Evolutionary conservation across 1,140 invertebrate species (phyloP), one percentile per base, ranked within the genome.

Genomic region (Drosophila kepulauana): DNA sequence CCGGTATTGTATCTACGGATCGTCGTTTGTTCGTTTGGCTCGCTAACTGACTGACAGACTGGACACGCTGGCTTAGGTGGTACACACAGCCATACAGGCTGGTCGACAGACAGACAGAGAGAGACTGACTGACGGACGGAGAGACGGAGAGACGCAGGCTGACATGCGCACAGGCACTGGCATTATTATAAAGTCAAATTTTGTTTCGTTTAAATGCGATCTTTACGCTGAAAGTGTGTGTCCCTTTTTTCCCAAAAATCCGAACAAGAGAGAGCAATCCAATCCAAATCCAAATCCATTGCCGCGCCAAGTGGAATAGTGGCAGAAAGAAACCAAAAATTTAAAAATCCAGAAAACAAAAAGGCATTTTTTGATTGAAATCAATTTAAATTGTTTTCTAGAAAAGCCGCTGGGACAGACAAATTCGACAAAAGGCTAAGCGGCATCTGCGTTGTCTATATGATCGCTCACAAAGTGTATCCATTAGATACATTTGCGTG

Each of bases 171-270:
- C 85, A 85, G 79, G 65, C 80, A 65, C 84, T 68, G 85, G 81
- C 81, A 89, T 88, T 89, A 88, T 89, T 89, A 89, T 89, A 89
- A 89, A 89, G 85, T 89, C 85, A 89, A 89, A 89, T 89, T 89
- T 89, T 84, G 85, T 88, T 88, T 88, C 85, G 84, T 88, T 89
- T 90, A 89, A 89, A 89, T 86, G 81, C 75, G 85, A 90, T 89
- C 85, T 90, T 90, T 89, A 89, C 85, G 86, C 86, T 81, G 86
- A 89, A 88, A 84, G 84, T 85, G 86, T 89, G 85, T 89, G 85
- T 89, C 85, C 85, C 85, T 89, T 89, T 88, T 87, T 81, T 54
- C 78, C 52, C 49, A 79, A 81, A 70, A 35, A 56, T 68, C 41
- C 54, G 20, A 64, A 70, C 71, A 54, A 67, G 66, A 77, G 66